These are phyloP conservation scores for Brenthis hecate DNA, from an alignment of 2,888 invertebrate genomes.

Conservation along the genomic window DNA sequence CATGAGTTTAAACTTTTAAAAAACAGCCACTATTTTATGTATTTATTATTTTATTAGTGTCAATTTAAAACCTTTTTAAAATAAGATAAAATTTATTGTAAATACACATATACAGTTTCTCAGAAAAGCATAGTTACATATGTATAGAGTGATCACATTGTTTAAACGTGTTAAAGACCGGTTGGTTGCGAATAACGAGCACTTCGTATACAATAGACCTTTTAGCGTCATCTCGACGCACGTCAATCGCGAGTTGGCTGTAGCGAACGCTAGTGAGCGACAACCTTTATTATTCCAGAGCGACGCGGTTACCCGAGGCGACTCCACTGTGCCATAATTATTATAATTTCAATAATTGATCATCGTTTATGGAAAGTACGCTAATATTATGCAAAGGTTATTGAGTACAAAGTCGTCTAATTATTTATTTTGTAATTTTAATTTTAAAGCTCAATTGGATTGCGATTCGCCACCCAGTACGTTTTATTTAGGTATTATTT, in stretches of 20 bases:
- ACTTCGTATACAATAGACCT: slow-evolving; percentile 81
- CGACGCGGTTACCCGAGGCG: slow-evolving; percentile 42
- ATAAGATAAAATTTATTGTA: slow-evolving; percentile 20
- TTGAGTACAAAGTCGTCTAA: slow-evolving; percentile 18
- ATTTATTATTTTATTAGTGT: too few relatives aligned
- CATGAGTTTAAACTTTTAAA: too few relatives aligned
- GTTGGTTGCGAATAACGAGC: slow-evolving; percentile 75
- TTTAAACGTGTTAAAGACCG: slow-evolving; percentile 79
- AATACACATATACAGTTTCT: slow-evolving; percentile 34
- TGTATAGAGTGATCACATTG: slow-evolving; percentile 79
- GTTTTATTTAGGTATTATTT: too few relatives aligned
- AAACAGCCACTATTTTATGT: too few relatives aligned
- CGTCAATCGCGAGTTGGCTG: slow-evolving; percentile 72
- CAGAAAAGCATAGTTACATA: slow-evolving; percentile 61
- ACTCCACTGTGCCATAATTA: slow-evolving; percentile 42
- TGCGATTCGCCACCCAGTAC: too few relatives aligned
- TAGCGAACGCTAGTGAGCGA: slow-evolving; percentile 56
- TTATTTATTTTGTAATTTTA: slow-evolving; percentile 20
- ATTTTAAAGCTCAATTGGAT: slow-evolving; percentile 1
- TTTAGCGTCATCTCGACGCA: slow-evolving; percentile 78
- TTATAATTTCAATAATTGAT: slow-evolving; percentile 40
- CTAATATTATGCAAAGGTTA: slow-evolving; percentile 34
- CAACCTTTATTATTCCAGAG: slow-evolving; percentile 62
- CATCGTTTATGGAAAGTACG: slow-evolving; percentile 30
- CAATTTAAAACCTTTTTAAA: not conserved